phyloP scores from a whole-genome alignment of 2,113 vertebrate species.

The Butorides virescens region DNA sequence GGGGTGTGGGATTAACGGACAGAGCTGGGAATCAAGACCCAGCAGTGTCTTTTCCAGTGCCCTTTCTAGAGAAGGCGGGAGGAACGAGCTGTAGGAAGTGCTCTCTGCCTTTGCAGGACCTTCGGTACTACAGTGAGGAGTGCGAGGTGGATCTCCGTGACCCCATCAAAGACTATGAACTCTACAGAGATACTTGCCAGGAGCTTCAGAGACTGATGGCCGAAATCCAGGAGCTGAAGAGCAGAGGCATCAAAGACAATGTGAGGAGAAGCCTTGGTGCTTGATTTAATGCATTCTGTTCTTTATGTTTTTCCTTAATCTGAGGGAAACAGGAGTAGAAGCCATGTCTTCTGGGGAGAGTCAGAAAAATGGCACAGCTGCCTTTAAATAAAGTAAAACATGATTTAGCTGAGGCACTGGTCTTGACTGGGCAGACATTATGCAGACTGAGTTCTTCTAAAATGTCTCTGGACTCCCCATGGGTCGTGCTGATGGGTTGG shows the following conservation, averaged over 20 bases:
- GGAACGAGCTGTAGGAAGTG: background rate
- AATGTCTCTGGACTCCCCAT: fast-evolving
- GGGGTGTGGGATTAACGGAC: fast-evolving
- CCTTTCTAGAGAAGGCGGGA: no score
- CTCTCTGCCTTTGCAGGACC: conserved; percentile 75
- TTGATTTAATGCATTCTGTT: fast-evolving
- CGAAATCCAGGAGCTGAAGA: conserved; percentile 96
- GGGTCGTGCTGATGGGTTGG: fast-evolving
- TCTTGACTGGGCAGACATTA: fast-evolving
- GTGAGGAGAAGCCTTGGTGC: conserved; percentile 62
- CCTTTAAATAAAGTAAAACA: background rate
- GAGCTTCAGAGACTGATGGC: conserved; percentile 89
- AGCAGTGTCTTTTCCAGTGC: background rate
- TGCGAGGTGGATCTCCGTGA: conserved; percentile 88
- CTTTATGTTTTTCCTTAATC: background rate
- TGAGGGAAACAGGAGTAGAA: background rate
- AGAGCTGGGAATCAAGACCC: fast-evolving
- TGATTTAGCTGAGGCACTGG: fast-evolving
- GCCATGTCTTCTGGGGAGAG: background rate
- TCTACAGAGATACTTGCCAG: conserved; percentile 92
- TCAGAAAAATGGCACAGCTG: background rate
- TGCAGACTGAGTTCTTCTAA: background rate
- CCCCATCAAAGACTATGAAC: conserved; percentile 85
- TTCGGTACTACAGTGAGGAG: conserved; percentile 89
- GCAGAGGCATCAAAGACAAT: conserved; percentile 85